Evolutionary conservation across 2,113 vertebrate species (phyloP).

Genomic region (Myotis yumanensis): DNA sequence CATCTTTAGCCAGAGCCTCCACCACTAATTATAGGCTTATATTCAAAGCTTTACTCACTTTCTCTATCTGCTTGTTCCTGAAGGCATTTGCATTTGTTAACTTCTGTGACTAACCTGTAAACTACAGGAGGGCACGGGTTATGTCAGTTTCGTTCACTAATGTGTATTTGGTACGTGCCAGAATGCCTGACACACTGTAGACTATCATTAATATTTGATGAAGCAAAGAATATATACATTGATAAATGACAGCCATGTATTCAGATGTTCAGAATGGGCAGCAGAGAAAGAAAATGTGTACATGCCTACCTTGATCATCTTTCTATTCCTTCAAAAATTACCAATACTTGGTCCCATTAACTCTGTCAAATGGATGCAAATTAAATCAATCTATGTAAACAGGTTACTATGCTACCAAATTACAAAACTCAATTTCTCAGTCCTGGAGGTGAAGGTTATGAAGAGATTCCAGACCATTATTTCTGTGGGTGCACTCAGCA

Average conservation of each 20-base stretch:
- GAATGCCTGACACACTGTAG: not conserved
- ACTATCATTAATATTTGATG: slow-evolving; percentile 27
- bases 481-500: not conserved
- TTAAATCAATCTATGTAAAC: not conserved
- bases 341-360: not conserved
- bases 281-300: not conserved
- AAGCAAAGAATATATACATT: not conserved
- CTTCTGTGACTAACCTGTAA: not conserved
- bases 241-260: not conserved
- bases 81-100: not conserved
- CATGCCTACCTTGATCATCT: not conserved
- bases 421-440: not conserved
- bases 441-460: not conserved
- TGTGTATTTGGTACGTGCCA: not conserved
- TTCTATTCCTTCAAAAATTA: slow-evolving; percentile 5
- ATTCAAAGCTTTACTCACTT: not conserved
- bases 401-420: not conserved
- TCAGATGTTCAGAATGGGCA: not conserved
- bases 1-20: not conserved
- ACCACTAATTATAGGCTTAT: not conserved
- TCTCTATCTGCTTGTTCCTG: not conserved
- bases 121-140: not conserved
- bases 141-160: not conserved
- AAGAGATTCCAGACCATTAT: not conserved
- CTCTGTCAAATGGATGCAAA: not conserved